phyloP scores from a whole-genome alignment of 2,888 invertebrate species.

The Molorchus minor region DNA sequence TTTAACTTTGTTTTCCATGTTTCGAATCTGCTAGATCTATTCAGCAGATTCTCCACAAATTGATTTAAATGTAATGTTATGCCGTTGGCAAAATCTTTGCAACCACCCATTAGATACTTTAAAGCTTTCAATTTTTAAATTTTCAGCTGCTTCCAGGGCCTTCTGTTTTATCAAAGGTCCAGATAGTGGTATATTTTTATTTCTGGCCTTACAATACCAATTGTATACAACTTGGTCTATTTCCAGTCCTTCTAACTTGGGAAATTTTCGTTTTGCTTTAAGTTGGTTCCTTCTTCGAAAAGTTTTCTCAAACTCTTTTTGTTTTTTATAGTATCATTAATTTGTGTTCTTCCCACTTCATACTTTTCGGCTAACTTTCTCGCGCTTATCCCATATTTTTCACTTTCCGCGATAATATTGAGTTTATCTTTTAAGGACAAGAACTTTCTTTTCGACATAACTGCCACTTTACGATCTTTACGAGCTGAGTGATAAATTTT shows the following conservation, averaged over 20 bases:
- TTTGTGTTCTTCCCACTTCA: no score
- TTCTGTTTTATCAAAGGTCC: conserved; percentile 24
- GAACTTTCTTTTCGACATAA: no score
- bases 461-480: no score
- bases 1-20: no score
- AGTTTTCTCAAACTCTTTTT: conserved; percentile 4
- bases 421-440: no score
- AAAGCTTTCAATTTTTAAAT: conserved; percentile 15
- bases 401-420: no score
- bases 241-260: conserved; percentile 13
- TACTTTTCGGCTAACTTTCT: no score
- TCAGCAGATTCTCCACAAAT: conserved; percentile 6
- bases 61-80: conserved; percentile 25
- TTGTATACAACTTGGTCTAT: conserved; percentile 26
- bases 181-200: conserved; percentile 27
- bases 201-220: conserved; percentile 29
- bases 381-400: no score
- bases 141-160: conserved; percentile 19
- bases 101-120: conserved; percentile 27
- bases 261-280: conserved; percentile 29
- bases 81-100: conserved; percentile 14
- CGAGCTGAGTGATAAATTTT: no score
- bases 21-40: no score
- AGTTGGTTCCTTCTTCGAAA: conserved; percentile 15
- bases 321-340: no score